Conservation (phyloP, 2,888 invertebrate species). For the Lasioglossum morio region DNA sequence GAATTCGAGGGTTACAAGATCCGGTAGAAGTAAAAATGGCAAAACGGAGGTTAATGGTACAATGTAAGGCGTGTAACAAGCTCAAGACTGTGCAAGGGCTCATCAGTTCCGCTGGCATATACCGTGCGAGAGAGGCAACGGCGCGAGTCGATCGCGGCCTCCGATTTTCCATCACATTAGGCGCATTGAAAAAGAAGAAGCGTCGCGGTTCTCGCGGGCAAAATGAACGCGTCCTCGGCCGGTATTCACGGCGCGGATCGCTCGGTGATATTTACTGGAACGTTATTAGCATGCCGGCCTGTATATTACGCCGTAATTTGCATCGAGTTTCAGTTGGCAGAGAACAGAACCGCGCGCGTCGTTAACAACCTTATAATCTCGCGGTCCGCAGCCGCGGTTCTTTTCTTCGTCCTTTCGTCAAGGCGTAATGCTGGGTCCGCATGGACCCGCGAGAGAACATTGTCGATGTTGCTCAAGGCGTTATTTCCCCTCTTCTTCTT, state of each 20-base stretch:
- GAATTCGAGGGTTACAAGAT: neutral
- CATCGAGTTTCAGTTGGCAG: constrained; percentile 62
- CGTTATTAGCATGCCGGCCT: constrained; percentile 67
- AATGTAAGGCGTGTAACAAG: neutral
- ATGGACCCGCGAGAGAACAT: constrained; percentile 31
- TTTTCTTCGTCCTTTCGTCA: constrained; percentile 20
- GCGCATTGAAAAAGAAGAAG: constrained; percentile 14
- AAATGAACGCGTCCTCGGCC: constrained; percentile 47
- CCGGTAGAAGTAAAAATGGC: neutral
- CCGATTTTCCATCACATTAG: constrained; percentile 15
- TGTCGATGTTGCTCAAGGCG: neutral
- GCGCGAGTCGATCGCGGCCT: neutral
- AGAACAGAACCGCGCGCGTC: constrained; percentile 53
- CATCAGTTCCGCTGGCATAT: neutral
- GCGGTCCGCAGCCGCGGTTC: constrained; percentile 15
- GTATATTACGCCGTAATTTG: constrained; percentile 67
- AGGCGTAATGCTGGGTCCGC: constrained; percentile 44
- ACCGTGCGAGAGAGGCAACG: neutral
- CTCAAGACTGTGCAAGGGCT: neutral
- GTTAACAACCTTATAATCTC: constrained; percentile 64
- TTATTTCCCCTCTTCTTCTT: neutral
- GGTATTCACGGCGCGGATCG: constrained; percentile 13
- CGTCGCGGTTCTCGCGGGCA: constrained; percentile 38
- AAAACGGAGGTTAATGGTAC: neutral
- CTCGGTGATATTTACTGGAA: constrained; percentile 63